phyloP scores from a whole-genome alignment of 2,888 invertebrate species.

The Apoda limacodes region DNA sequence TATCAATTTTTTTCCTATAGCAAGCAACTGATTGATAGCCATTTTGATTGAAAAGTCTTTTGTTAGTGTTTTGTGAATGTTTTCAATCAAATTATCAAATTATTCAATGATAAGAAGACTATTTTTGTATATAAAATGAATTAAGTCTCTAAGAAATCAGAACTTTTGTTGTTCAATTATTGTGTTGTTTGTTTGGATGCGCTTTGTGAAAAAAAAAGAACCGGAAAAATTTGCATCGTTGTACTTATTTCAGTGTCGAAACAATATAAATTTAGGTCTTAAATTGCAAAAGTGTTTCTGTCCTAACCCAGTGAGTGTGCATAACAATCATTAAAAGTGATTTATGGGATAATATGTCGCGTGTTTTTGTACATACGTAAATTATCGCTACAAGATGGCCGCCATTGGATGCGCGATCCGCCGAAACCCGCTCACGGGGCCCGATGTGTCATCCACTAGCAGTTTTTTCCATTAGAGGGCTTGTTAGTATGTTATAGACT shows the following conservation, averaged over 20 bases:
- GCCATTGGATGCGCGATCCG: constrained; percentile 63
- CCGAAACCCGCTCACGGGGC: constrained; percentile 60
- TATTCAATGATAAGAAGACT: constrained; percentile 32
- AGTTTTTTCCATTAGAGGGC: constrained; percentile 22
- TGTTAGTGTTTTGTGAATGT: constrained; percentile 72
- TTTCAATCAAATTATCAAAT: constrained; percentile 53
- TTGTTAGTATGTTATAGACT: constrained; percentile 55
- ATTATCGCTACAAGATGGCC: constrained; percentile 69
- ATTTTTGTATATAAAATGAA: constrained; percentile 21
- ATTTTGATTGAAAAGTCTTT: constrained; percentile 70
- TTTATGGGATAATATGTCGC: constrained; percentile 47
- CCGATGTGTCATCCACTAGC: constrained; percentile 58
- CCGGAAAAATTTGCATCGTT: constrained; percentile 57
- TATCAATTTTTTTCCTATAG: constrained; percentile 62
- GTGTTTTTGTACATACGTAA: constrained; percentile 60
- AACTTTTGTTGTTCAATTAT: constrained; percentile 25
- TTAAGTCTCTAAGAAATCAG: constrained; percentile 24
- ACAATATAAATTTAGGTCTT: neutral
- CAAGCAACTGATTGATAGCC: constrained; percentile 65
- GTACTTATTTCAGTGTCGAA: neutral
- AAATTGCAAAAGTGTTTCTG: too few relatives aligned
- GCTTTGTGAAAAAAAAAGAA: constrained; percentile 53
- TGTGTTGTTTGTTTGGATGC: constrained; percentile 49
- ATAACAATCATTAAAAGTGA: too few relatives aligned
- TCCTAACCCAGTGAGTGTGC: constrained; percentile 2